Conservation (phyloP, 2,797 vertebrate genomes). For the Xiphophorus birchmanni region DNA sequence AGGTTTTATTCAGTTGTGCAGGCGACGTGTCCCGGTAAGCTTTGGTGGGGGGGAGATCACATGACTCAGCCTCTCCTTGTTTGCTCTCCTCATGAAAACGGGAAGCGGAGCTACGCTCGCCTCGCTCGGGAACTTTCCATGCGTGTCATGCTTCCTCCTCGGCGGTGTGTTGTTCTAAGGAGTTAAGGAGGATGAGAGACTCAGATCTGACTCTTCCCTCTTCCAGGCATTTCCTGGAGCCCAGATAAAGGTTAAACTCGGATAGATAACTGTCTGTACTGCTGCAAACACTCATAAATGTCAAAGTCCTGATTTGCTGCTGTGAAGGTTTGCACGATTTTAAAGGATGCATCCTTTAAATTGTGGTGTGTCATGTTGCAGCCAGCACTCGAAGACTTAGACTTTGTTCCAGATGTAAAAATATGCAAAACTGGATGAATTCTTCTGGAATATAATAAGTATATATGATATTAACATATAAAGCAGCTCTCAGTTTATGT, state of each 20-base stretch:
- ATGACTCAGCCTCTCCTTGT: slow-evolving; percentile 27
- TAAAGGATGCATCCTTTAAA: neutral
- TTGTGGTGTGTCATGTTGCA: neutral
- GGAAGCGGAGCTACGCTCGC: slow-evolving; percentile 56
- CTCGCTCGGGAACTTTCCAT: slow-evolving; percentile 70
- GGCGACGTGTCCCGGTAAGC: slow-evolving; percentile 29
- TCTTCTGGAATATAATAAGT: neutral
- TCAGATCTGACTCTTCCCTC: slow-evolving; percentile 44
- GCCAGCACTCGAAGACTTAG: neutral
- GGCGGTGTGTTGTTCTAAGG: slow-evolving; percentile 53
- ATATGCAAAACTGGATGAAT: neutral
- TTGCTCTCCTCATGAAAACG: slow-evolving; percentile 9
- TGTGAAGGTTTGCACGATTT: neutral
- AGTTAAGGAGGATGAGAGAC: slow-evolving; percentile 47
- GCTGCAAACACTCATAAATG: neutral
- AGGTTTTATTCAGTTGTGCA: slow-evolving; percentile 31
- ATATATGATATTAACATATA: neutral
- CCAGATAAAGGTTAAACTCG: slow-evolving; percentile 45
- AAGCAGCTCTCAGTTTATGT: neutral
- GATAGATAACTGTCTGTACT: neutral
- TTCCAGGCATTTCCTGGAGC: slow-evolving; percentile 57
- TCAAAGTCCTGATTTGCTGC: neutral
- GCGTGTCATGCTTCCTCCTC: slow-evolving; percentile 69
- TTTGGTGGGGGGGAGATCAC: slow-evolving; percentile 21
- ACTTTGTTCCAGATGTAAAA: neutral